Evolutionary conservation across 2,113 vertebrate species (phyloP).

Genomic region (Malurus elegans): DNA sequence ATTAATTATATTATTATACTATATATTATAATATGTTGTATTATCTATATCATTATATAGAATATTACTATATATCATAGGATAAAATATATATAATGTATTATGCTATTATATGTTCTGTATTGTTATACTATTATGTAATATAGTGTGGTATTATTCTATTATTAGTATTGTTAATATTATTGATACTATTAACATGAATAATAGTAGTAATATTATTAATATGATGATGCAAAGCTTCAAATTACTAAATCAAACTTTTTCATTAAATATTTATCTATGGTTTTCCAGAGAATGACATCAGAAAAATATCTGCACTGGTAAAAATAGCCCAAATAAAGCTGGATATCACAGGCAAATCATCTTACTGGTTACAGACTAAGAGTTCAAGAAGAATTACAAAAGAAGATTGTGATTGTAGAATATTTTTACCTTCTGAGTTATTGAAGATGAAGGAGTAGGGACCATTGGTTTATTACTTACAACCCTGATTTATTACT

Average conservation of each 20-base stretch:
- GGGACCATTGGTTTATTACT: too few species aligned
- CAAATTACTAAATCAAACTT: not conserved
- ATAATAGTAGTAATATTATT: too few species aligned
- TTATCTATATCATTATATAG: too few species aligned
- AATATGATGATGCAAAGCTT: not conserved
- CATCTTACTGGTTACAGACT: not conserved
- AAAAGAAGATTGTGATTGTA: not conserved
- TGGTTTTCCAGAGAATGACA: not conserved
- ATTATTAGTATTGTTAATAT: not conserved
- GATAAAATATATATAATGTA: too few species aligned
- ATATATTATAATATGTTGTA: not conserved
- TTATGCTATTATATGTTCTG: too few species aligned
- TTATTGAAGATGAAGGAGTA: not conserved
- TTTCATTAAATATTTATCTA: not conserved
- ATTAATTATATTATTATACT: too few species aligned
- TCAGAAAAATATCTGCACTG: not conserved
- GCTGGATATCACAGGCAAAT: not conserved
- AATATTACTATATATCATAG: too few species aligned
- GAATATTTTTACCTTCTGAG: not conserved
- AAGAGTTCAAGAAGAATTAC: not conserved
- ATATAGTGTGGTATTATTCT: too few species aligned
- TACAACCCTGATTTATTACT: not conserved
- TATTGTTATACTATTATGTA: too few species aligned
- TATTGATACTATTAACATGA: accelerated
- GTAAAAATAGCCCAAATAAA: not conserved